Base-by-base conservation (phyloP, 2,113 vertebrate genomes). In the Thalassoma bifasciatum region DNA sequence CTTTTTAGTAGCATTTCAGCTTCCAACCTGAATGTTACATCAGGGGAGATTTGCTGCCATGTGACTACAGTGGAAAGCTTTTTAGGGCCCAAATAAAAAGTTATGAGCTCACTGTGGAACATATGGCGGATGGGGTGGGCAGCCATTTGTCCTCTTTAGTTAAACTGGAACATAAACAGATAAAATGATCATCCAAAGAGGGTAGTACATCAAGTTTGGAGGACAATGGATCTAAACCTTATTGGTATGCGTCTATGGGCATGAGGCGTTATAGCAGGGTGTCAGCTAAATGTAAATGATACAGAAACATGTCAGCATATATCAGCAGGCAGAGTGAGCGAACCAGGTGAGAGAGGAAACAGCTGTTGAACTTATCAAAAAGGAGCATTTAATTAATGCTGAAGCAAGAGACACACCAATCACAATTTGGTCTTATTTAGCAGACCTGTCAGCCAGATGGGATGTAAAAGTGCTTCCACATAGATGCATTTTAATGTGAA, bases 11-110 rank as follows among this genome's bases (percentile, higher is more conserved):
- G 42, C 13, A 44, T 44, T 17, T 46, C 16, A 46, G 44, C 44
- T 46, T 46, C 46, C 19, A 49, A 49, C 46, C 17, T 9, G 7
- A 49, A 19, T 19, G 9, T n/a, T 8, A 21, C 17, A 49, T 49
- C 17, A n/a, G 46, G n/a, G 46, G 17, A 49, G 17, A 49, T 16
- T 49, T 19, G 19, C 19, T 10, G 9, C 46, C 13, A 13, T 49
- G 19, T 49, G 46, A 10, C 8, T n/a, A n/a, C 19, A n/a, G 19
- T n/a, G 19, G 6, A 49, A 49, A 58, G 50, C 70, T 51, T 64
- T 46, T 26, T 21, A 60, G 26, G 26, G 40, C 46, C 60, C 8
- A 73, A 77, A 76, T 75, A 50, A 64, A 75, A 64, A 60, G 54
- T 56, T 61, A 66, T 52, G 65, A 54, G 26, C 51, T 77, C 11